Evolutionary conservation across 2,113 vertebrate species (phyloP).

Genomic region (Phocoena sinus): DNA sequence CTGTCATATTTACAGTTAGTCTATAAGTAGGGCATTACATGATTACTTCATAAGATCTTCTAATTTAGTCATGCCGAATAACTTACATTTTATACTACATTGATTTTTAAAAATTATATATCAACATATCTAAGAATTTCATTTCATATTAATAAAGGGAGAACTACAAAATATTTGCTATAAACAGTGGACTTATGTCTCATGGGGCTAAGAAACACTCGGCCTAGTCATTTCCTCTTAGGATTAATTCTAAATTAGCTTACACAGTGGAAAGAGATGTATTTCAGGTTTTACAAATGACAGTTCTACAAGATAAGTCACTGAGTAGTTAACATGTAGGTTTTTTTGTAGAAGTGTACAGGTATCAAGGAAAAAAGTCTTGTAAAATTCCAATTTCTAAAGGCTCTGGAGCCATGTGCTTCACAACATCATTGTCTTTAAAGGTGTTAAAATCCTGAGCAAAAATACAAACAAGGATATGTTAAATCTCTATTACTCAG

Average conservation of each 20-base stretch:
- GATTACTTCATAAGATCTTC: not conserved
- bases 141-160: not conserved
- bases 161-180: not conserved
- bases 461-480: not conserved
- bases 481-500: not conserved
- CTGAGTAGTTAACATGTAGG: not conserved
- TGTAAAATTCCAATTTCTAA: not conserved
- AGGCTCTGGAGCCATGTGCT: not conserved
- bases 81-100: not conserved
- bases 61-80: not conserved
- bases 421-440: not conserved
- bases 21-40: not conserved
- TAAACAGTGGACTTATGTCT: not conserved
- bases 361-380: not conserved
- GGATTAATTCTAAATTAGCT: not conserved
- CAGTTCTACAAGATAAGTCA: not conserved
- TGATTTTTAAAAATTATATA: not conserved
- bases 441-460: not conserved
- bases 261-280: not conserved
- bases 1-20: not conserved
- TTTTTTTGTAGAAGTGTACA: not conserved
- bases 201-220: not conserved
- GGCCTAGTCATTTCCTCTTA: not conserved
- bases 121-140: not conserved
- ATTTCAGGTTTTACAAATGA: not conserved